Percentiles rank a stretch among this genome's conserved stretches.
Evolutionary conservation across 1,140 invertebrate genomes (phyloP).

Genomic region (Drosophila insularis): DNA sequence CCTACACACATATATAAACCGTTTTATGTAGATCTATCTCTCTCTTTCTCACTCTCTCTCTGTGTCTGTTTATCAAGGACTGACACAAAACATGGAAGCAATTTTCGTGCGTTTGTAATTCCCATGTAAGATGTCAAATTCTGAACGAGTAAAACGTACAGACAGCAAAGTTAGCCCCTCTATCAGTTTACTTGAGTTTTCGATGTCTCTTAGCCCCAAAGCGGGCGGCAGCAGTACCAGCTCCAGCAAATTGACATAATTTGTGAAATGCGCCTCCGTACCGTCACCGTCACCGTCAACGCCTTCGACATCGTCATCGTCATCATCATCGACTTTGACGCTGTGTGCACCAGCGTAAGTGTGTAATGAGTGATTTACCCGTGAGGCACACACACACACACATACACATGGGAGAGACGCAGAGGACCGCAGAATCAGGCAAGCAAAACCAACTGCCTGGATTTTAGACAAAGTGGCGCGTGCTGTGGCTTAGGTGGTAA

Average conservation of each 20-base stretch:
- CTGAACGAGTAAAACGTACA: constrained; percentile 47
- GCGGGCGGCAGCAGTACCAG: constrained; percentile 32
- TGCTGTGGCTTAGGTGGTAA: constrained; percentile 75
- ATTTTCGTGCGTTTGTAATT: constrained; percentile 80
- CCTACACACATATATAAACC: constrained; percentile 16
- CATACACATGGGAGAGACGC: constrained; percentile 37
- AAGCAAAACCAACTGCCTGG: constrained; percentile 63
- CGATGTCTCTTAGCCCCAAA: constrained; percentile 40
- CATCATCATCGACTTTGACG: constrained; percentile 11
- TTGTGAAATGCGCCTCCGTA: constrained; percentile 58
- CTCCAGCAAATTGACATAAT: constrained; percentile 78
- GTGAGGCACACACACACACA: constrained; percentile 45
- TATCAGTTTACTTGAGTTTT: constrained; percentile 29
- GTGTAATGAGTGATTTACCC: constrained; percentile 80
- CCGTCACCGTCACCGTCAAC: constrained; percentile 27
- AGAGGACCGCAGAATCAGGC: constrained; percentile 52
- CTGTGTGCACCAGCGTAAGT: constrained; percentile 67
- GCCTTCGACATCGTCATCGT: constrained; percentile 29
- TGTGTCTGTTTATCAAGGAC: constrained; percentile 35
- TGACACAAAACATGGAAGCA: constrained; percentile 74
- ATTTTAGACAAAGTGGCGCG: constrained; percentile 70
- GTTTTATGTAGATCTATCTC: constrained; percentile 8
- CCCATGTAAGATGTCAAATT: constrained; percentile 80
- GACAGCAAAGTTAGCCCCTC: constrained; percentile 43
- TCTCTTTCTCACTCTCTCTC: constrained; percentile 20